phyloP scores from a whole-genome alignment of 2,888 invertebrate species.

The Oscheius sp. region DNA sequence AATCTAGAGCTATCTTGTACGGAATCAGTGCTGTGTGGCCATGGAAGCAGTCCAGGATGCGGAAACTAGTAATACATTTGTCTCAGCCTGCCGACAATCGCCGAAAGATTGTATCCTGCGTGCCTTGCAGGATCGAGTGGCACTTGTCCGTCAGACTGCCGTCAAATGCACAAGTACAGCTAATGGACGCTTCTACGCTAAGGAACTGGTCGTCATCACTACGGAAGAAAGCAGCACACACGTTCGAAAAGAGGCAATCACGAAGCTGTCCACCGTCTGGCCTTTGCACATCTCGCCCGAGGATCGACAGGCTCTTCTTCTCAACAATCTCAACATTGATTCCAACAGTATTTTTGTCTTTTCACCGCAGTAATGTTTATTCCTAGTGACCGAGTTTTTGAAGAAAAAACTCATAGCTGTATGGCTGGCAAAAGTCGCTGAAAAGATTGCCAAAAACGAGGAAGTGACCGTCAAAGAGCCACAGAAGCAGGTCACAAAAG shows the following conservation, averaged over 20 bases:
- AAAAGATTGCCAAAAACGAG: neutral
- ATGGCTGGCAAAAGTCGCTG: constrained; percentile 1
- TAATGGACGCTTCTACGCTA: neutral
- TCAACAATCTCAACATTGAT: constrained; percentile 2
- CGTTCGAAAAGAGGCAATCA: constrained; percentile 1
- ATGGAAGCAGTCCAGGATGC: constrained; percentile 1
- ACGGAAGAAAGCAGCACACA: neutral
- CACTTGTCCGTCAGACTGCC: neutral
- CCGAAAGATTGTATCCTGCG: constrained; percentile 3
- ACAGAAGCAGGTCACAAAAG: neutral
- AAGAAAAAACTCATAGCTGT: neutral
- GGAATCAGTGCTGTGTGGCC: neutral
- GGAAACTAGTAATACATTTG: constrained; percentile 4
- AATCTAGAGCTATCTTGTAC: neutral
- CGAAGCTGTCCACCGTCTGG: neutral
- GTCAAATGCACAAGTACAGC: neutral
- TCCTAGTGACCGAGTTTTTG: neutral
- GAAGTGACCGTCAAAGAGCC: neutral
- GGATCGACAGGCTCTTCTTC: neutral
- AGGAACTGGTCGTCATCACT: neutral
- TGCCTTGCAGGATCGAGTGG: neutral
- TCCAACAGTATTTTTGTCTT: neutral
- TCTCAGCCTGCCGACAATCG: neutral
- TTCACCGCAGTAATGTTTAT: neutral
- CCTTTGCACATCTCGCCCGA: neutral